Evolutionary conservation across 2,888 invertebrate genomes (phyloP).

Genomic region (Callimorpha dominula): DNA sequence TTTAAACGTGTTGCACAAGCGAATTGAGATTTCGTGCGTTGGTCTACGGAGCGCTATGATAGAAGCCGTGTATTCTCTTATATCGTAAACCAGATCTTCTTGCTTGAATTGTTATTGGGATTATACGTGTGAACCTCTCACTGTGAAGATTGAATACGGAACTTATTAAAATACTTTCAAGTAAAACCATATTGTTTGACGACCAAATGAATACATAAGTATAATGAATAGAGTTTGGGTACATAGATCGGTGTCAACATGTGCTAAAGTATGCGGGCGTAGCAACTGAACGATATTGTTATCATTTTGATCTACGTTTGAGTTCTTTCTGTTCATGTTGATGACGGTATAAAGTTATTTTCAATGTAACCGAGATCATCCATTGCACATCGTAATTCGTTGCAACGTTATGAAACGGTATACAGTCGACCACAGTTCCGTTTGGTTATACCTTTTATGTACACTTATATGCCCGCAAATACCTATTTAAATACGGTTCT

Average conservation of each 20-base stretch:
- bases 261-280: conserved; percentile 10
- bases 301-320: conserved; percentile 27
- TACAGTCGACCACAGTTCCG: conserved; percentile 52
- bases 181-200: conserved; percentile 41
- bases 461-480: conserved; percentile 27
- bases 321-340: conserved; percentile 32
- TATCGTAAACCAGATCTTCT: conserved; percentile 79
- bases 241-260: conserved; percentile 13
- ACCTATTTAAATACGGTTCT: not conserved
- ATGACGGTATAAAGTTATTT: conserved; percentile 62
- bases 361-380: conserved; percentile 62
- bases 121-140: conserved; percentile 77
- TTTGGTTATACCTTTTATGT: conserved; percentile 37
- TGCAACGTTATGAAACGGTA: conserved; percentile 65
- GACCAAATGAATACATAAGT: not conserved
- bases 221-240: not conserved
- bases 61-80: conserved; percentile 68
- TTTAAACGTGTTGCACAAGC: conserved; percentile 83
- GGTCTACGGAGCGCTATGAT: conserved; percentile 72
- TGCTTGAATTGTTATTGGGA: conserved; percentile 76
- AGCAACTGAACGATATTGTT: conserved; percentile 7
- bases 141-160: conserved; percentile 66
- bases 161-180: conserved; percentile 73
- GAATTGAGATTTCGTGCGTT: conserved; percentile 84
- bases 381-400: conserved; percentile 61